phyloP scores from a whole-genome alignment of 2,888 invertebrate species.

The Ligdia adustata region DNA sequence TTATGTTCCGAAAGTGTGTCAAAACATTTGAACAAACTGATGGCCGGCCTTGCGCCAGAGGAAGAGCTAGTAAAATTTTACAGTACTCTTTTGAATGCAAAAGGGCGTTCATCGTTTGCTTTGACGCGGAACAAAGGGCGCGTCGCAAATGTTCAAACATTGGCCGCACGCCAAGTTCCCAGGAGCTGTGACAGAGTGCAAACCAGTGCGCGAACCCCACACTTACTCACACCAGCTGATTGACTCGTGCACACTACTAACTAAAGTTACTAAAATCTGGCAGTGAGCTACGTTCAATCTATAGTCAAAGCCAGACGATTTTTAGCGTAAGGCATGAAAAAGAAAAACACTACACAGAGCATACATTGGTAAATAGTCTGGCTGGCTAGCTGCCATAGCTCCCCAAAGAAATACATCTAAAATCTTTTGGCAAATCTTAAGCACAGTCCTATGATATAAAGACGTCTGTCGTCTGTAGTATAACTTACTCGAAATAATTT shows the following conservation, averaged over 20 bases:
- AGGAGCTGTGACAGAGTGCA: conserved; percentile 38
- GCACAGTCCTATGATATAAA: too few relatives aligned
- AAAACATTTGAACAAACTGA: conserved; percentile 44
- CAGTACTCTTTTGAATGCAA: conserved; percentile 53
- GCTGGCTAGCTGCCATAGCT: conserved; percentile 1
- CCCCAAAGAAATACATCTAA: background rate
- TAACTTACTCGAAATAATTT: too few relatives aligned
- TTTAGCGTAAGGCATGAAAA: background rate
- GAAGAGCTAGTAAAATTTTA: conserved; percentile 53
- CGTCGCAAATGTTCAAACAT: conserved; percentile 57
- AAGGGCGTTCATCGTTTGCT: conserved; percentile 62
- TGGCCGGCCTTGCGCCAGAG: conserved; percentile 40
- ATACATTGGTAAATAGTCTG: background rate
- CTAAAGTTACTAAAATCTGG: background rate
- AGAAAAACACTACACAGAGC: background rate
- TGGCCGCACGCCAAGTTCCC: conserved; percentile 58
- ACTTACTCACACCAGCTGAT: conserved; percentile 1
- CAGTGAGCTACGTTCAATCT: too few relatives aligned
- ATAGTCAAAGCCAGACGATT: background rate
- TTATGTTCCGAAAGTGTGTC: conserved; percentile 32
- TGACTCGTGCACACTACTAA: conserved; percentile 4
- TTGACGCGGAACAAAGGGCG: conserved; percentile 54
- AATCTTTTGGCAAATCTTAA: background rate
- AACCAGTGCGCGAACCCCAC: conserved; percentile 10
- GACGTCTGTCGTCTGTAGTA: too few relatives aligned